Percentiles rank a stretch among this genome's conserved stretches.
Evolutionary conservation across 1,140 invertebrate genomes (phyloP).

Genomic region (Nasonia vitripennis): DNA sequence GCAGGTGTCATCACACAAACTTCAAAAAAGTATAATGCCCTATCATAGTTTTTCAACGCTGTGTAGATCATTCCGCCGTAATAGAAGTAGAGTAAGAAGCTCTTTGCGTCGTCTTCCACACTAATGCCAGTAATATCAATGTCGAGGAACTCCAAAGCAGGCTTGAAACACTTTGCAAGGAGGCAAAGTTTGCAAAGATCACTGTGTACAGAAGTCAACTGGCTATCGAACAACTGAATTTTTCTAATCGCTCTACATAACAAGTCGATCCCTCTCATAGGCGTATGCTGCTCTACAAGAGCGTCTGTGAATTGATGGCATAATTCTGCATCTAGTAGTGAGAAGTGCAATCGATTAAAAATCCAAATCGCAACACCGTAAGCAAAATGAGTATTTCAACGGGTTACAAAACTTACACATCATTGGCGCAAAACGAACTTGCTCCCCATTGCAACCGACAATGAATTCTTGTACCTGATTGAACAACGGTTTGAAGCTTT

Average conservation of each 20-base stretch:
- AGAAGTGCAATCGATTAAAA: neutral
- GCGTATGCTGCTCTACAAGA: conserved; percentile 85
- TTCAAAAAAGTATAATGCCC: conserved; percentile 96
- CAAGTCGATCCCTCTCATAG: conserved; percentile 89
- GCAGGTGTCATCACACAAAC: conserved; percentile 94
- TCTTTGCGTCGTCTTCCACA: conserved; percentile 91
- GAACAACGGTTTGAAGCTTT: conserved; percentile 76
- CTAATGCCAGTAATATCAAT: conserved; percentile 94
- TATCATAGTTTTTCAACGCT: conserved; percentile 92
- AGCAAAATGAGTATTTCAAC: neutral
- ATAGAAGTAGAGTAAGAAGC: conserved; percentile 96
- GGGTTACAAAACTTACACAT: conserved; percentile 81
- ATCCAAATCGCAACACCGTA: neutral
- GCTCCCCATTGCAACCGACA: conserved; percentile 88
- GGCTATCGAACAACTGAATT: conserved; percentile 89
- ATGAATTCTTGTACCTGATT: conserved; percentile 89
- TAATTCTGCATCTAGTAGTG: conserved; percentile 87
- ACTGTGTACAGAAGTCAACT: conserved; percentile 94
- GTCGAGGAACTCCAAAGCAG: conserved; percentile 91
- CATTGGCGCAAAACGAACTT: conserved; percentile 88
- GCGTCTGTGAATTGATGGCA: conserved; percentile 89
- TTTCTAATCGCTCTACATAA: conserved; percentile 91
- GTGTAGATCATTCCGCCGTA: conserved; percentile 98
- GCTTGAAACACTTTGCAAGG: conserved; percentile 93
- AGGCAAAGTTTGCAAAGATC: conserved; percentile 95